Percentiles rank a stretch among this genome's conserved stretches.
Evolutionary conservation across 35 echinoderm and acorn worm species (phyloP).

Genomic region (Ophioderma brevispina): DNA sequence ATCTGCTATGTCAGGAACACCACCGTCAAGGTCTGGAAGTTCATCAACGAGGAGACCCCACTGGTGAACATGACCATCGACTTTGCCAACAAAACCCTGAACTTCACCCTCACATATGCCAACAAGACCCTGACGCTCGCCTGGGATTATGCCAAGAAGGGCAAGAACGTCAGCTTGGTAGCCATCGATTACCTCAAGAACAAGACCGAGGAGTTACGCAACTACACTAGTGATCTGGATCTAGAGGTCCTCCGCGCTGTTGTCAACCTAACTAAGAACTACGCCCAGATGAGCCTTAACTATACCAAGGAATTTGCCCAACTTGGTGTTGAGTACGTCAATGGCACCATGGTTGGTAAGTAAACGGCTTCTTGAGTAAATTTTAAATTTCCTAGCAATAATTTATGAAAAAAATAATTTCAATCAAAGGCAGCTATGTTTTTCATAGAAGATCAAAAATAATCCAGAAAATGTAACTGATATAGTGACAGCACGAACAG

Average conservation of each 20-base stretch:
- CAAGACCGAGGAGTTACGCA: constrained; percentile 5
- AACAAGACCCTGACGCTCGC: constrained; percentile 23
- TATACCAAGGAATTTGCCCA: constrained; percentile 14
- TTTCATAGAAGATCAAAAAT: no score
- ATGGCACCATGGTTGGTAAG: constrained; percentile 65
- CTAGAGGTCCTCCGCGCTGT: background rate
- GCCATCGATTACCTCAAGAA: constrained; percentile 20
- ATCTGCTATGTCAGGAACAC: constrained; percentile 12
- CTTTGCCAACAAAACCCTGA: constrained; percentile 39
- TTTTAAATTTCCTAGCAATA: no score
- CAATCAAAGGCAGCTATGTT: no score
- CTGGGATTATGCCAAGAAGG: constrained; percentile 31
- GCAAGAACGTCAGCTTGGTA: constrained; percentile 10
- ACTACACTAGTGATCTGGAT: constrained; percentile 19
- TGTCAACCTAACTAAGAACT: constrained; percentile 44
- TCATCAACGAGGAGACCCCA: constrained; percentile 22
- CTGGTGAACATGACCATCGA: constrained; percentile 27
- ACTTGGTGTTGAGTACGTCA: constrained; percentile 46
- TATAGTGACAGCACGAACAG: no score
- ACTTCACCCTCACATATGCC: constrained; percentile 33
- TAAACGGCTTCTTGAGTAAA: no score
- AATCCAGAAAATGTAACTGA: no score
- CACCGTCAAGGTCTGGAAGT: constrained; percentile 11
- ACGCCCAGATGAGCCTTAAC: constrained; percentile 11
- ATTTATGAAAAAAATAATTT: no score